Base-by-base conservation (phyloP, 2,797 vertebrate species). In the Aeoliscus strigatus region DNA sequence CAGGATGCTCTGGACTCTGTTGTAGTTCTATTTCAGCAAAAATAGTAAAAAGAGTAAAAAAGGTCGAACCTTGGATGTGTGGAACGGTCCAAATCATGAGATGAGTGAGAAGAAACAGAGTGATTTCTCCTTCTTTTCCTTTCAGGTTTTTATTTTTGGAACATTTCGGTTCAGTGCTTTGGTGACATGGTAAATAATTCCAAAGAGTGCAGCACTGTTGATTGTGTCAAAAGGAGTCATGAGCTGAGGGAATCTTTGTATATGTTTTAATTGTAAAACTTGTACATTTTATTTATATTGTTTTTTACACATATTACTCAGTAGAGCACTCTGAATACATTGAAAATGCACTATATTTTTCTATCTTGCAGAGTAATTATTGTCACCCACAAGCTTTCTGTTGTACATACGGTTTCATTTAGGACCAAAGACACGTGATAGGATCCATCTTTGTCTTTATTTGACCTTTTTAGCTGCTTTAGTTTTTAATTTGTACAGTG, bases 261-360 rank as follows among this genome's bases (percentile, higher is more conserved):
- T 91, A 93, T 94, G 90, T 92, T 94, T 83, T 89, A 92, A 92
- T 88, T 98, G 94, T 96, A 98, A 92, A 96, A 92, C 89, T 92
- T 98, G 94, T 97, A 97, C 86, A 97, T 95, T 95, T 97, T 94
- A 96, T 97, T 97, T 97, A 96, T 97, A 94, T 91, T 88, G 86
- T 94, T 80, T 75, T 94, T 93, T 94, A 93, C 84, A 91, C 90
- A 90, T 88, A 88, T 92, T 91, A 91, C 89, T 92, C 91, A 88
- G 90, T 93, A 91, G 93, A 94, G 91, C 91, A 89, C 92, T 96
- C 94, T 92, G 92, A 89, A 90, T 90, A 93, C 92, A 91, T 96
- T 92, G 87, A 94, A 96, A 95, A 96, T 98, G 94, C 96, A 97
- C 94, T 97, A 95, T 98, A 98, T 97, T 97, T 98, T 98, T 97